A percentile compares a stretch with the other conserved stretches of the same genome.
These are phyloP conservation scores for Meloidogyne exigua DNA, from an alignment of 1,140 invertebrate species.

Conservation along the genomic window DNA sequence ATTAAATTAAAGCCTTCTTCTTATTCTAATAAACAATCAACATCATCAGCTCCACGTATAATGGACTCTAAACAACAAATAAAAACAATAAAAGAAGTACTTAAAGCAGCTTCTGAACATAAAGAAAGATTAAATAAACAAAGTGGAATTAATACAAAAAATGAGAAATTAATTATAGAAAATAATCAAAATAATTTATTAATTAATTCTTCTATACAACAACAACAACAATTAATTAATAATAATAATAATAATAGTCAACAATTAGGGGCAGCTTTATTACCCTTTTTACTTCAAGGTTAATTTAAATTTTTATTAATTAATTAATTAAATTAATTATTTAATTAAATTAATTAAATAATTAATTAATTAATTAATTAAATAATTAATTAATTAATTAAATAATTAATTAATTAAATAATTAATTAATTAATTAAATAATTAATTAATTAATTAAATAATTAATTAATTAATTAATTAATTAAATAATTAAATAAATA, in stretches of 20 bases:
- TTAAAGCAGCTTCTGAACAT: conserved; percentile 33
- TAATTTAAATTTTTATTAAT: background rate
- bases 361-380: no score
- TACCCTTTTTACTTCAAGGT: conserved; percentile 42
- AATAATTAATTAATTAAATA: no score
- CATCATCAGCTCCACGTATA: background rate
- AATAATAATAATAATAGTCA: background rate
- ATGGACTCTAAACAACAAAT: conserved; percentile 33
- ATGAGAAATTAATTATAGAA: background rate
- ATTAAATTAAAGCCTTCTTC: background rate
- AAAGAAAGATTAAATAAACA: conserved; percentile 31
- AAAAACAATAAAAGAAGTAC: conserved; percentile 45
- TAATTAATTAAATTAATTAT: no score
- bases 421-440: no score
- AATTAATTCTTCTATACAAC: background rate
- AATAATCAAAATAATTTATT: conserved; percentile 26
- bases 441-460: no score
- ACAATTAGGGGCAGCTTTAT: conserved; percentile 23
- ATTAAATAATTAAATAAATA: no score
- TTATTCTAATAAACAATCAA: background rate
- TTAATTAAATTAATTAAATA: no score
- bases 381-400: no score
- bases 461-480: no score
- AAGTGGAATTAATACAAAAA: conserved; percentile 22
- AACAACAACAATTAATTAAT: background rate